Base-by-base conservation (phyloP, 1,140 invertebrate genomes). In the Bombus impatiens region DNA sequence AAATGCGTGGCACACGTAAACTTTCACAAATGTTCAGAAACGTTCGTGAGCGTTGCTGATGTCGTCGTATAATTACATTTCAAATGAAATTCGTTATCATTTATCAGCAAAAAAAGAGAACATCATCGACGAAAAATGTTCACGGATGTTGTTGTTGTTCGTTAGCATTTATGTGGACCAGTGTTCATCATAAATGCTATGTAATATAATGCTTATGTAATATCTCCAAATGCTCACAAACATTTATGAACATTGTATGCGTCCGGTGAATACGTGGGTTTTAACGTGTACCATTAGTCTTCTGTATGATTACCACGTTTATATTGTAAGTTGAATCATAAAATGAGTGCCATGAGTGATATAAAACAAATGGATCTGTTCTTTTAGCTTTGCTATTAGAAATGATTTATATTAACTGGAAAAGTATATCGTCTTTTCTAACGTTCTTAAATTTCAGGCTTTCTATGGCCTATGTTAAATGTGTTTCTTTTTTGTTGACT, bases 271-370 rank as follows among this genome's bases (percentile, higher is more conserved):
- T 76, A 76, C 25, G 75, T 15, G 22, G 47, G 25, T 76, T 76
- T 57, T 53, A 84, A 59, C 15, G 79, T 72, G 79, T 72, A 35
- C 18, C 82, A 85, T 78, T 83, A 62, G 62, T 91, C 85, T 87
- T 85, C 82, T 76, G 71, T 82, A 84, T 75, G 75, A 90, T 85
- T 85, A 85, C 72, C 78, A 88, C 80, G 42, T 78, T 59, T 85
- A 84, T 72, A 72, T 71, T 53, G 22, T 78, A 83, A 83, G 78
- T 87, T 86, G 65, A 75, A 82, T 80, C 67, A 35, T 65, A 78
- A 88, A 88, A 68, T 67, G 82, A 87, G 90, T 91, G 90, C 90
- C 90, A 91, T 91, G 72, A 90, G 78, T 79, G 57, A 70, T 71
- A 35, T 67, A 74, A 72, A 74, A 72, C 13, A 88, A 86, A 86